phyloP scores from a whole-genome alignment of 2,797 vertebrate species.

The Megaceryle alcyon region DNA sequence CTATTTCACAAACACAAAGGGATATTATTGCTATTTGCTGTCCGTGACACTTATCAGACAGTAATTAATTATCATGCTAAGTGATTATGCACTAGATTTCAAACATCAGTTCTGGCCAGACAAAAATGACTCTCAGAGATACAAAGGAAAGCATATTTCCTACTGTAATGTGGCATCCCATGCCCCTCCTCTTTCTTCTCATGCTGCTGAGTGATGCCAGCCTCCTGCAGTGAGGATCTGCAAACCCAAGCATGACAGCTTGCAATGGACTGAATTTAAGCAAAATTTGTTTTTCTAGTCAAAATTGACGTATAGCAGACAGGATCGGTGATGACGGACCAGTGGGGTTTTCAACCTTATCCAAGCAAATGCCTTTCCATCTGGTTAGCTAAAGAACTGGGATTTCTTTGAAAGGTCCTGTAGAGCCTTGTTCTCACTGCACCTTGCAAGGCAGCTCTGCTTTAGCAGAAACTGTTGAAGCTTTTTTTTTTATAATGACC shows the following conservation, averaged over 20 bases:
- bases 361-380: background rate
- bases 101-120: background rate
- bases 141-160: background rate
- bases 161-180: background rate
- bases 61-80: background rate
- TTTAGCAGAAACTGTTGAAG: background rate
- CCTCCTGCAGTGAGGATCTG: background rate
- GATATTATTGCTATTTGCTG: background rate
- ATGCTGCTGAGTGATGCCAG: background rate
- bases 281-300: background rate
- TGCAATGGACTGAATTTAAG: background rate
- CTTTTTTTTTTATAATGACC: background rate
- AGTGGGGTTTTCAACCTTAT: background rate
- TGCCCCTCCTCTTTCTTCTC: rapidly evolving
- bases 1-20: constrained; percentile 56
- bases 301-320: background rate
- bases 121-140: background rate
- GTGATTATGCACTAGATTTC: background rate
- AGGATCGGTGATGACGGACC: background rate
- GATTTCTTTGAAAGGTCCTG: background rate
- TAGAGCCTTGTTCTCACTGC: background rate
- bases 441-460: background rate
- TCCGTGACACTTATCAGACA: background rate
- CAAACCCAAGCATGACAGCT: background rate
- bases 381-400: background rate